Percentiles rank a stretch among this genome's conserved stretches.
Conservation (phyloP, 2,888 invertebrate species). For the Chrysomela aeneicollis region DNA sequence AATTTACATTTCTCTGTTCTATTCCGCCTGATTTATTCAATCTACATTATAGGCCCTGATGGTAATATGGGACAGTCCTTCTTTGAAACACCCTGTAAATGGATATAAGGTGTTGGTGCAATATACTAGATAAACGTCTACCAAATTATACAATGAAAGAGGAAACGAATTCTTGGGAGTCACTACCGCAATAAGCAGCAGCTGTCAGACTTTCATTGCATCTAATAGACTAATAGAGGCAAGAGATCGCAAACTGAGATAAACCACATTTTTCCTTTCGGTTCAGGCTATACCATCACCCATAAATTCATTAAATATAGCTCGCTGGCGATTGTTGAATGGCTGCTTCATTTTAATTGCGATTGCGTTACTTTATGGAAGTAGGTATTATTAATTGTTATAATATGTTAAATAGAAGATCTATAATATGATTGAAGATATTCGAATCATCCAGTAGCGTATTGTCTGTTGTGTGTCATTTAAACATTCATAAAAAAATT, state of each 20-base stretch:
- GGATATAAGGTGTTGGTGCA: too few relatives aligned
- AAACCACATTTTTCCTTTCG: neutral
- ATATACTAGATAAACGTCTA: neutral
- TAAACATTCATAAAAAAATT: neutral
- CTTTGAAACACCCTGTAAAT: too few relatives aligned
- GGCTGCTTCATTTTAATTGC: constrained; percentile 1
- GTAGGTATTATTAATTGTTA: neutral
- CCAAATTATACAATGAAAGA: constrained; percentile 1
- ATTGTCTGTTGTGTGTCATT: neutral
- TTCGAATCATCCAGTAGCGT: neutral
- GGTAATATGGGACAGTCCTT: too few relatives aligned
- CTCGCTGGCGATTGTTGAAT: neutral
- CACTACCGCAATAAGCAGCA: neutral
- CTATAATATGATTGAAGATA: neutral
- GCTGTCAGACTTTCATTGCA: neutral
- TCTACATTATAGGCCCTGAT: too few relatives aligned
- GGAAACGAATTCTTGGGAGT: neutral
- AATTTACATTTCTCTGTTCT: too few relatives aligned
- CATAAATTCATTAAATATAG: neutral
- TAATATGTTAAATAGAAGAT: neutral
- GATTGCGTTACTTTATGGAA: neutral
- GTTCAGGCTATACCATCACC: neutral
- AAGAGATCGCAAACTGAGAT: neutral
- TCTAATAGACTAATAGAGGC: neutral
- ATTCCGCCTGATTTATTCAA: too few relatives aligned